Evolutionary conservation across 2,888 invertebrate species (phyloP).

Genomic region (Drosophila diplacantha): DNA sequence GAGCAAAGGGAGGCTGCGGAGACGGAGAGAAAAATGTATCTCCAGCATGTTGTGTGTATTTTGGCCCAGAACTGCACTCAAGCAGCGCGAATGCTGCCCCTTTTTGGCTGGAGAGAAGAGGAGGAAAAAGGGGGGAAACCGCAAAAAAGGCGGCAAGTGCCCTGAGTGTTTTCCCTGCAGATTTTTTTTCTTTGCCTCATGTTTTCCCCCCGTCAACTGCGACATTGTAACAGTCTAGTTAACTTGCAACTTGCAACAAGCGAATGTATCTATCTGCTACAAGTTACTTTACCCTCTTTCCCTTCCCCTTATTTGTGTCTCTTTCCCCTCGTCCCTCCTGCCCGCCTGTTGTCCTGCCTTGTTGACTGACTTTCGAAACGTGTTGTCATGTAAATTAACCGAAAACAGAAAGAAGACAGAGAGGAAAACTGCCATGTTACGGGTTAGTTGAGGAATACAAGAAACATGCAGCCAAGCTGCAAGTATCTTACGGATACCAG

Average conservation of each 20-base stretch:
- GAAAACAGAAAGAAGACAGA: conserved; percentile 35
- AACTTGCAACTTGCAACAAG: conserved; percentile 61
- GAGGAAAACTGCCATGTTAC: conserved; percentile 46
- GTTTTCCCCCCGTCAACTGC: conserved; percentile 32
- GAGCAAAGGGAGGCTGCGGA: conserved; percentile 21
- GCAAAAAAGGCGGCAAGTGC: conserved; percentile 52
- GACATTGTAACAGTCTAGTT: conserved; percentile 70
- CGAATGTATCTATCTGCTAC: conserved; percentile 64
- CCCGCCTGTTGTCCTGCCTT: conserved; percentile 11
- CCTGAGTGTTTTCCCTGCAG: conserved; percentile 23
- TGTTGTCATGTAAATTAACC: conserved; percentile 71
- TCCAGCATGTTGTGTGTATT: conserved; percentile 61
- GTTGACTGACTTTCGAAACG: conserved; percentile 68
- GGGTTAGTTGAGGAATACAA: conserved; percentile 34
- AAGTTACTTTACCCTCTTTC: conserved; percentile 43
- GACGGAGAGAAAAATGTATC: conserved; percentile 22
- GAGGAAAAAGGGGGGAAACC: conserved; percentile 30
- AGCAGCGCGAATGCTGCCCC: conserved; percentile 49
- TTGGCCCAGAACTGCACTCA: conserved; percentile 69
- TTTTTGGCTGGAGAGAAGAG: background rate
- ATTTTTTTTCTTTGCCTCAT: background rate
- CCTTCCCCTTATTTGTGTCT: conserved; percentile 4
- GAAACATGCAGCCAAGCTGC: conserved; percentile 32
- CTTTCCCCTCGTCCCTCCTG: conserved; percentile 5
- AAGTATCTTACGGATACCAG: conserved; percentile 42